phyloP scores from a whole-genome alignment of 1,140 invertebrate species.

The Drosophila sechellia region DNA sequence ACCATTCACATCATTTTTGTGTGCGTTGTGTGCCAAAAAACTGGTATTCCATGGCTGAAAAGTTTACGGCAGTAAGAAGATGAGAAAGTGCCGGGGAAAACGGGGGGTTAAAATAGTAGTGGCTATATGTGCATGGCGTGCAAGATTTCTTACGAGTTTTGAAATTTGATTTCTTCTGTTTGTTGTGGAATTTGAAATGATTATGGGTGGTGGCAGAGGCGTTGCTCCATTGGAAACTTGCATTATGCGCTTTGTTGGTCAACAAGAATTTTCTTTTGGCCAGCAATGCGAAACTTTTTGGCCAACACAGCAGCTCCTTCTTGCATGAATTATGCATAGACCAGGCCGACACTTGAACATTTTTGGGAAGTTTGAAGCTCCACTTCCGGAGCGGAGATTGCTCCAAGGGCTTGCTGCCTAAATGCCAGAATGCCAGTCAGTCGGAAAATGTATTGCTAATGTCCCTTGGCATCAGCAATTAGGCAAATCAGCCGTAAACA shows the following conservation, averaged over 20 bases:
- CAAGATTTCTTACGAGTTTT: constrained; percentile 75
- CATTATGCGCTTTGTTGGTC: constrained; percentile 78
- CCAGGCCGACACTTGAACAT: constrained; percentile 15
- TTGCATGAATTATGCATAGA: constrained; percentile 53
- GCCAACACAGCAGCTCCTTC: constrained; percentile 12
- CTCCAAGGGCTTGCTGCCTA: not conserved
- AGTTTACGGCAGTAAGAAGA: constrained; percentile 57
- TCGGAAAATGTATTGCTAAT: constrained; percentile 31
- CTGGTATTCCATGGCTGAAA: constrained; percentile 71
- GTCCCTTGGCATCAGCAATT: constrained; percentile 32
- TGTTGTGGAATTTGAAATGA: constrained; percentile 79
- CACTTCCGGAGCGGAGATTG: constrained; percentile 11
- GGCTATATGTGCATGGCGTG: constrained; percentile 47
- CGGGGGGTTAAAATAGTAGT: not conserved
- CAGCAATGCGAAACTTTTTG: constrained; percentile 48
- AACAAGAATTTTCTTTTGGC: constrained; percentile 53
- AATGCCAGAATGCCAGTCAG: constrained; percentile 11
- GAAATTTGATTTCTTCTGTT: constrained; percentile 80
- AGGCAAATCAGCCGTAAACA: constrained; percentile 25
- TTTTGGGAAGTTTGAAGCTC: not conserved
- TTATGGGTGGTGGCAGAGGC: constrained; percentile 56
- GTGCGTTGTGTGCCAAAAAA: constrained; percentile 73
- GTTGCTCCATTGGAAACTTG: constrained; percentile 48
- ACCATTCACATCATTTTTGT: constrained; percentile 34
- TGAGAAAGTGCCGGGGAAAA: constrained; percentile 1